A percentile compares a stretch with the other conserved stretches of the same genome.
Conservation (phyloP, 2,888 invertebrate genomes). For the Cryptus viduatorius region DNA sequence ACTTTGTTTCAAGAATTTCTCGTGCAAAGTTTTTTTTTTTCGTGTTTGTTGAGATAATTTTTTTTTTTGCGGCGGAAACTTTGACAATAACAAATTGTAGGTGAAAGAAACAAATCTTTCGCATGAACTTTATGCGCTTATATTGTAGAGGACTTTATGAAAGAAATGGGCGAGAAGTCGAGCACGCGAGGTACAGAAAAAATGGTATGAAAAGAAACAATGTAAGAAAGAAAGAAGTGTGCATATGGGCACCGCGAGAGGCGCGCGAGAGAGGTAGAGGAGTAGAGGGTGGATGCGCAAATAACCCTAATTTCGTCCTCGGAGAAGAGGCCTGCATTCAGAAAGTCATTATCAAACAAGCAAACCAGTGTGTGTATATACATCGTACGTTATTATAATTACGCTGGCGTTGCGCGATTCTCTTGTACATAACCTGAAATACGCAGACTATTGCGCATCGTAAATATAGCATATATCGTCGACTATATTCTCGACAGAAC, state of each 20-base stretch:
- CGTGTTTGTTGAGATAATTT: background rate
- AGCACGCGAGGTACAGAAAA: constrained; percentile 69
- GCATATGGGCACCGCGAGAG: constrained; percentile 53
- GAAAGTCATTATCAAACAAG: constrained; percentile 82
- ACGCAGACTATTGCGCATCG: background rate
- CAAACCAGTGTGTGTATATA: constrained; percentile 49
- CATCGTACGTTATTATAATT: constrained; percentile 78
- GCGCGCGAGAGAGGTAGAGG: constrained; percentile 62
- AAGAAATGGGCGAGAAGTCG: constrained; percentile 58
- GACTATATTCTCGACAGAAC: constrained; percentile 15
- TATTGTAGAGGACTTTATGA: constrained; percentile 22
- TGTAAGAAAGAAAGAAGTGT: constrained; percentile 60
- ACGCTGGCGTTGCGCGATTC: constrained; percentile 74
- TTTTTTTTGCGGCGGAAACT: background rate
- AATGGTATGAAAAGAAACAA: constrained; percentile 46
- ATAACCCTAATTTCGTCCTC: constrained; percentile 82
- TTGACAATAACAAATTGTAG: background rate
- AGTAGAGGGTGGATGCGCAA: constrained; percentile 75
- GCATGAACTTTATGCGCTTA: background rate
- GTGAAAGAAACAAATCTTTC: background rate
- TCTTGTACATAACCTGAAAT: constrained; percentile 14
- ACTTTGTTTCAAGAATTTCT: background rate
- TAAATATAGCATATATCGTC: constrained; percentile 11
- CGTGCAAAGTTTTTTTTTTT: background rate
- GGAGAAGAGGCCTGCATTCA: constrained; percentile 77